A percentile compares a stretch with the other conserved stretches of the same genome.
Evolutionary conservation across 2,797 vertebrate species (phyloP).

Genomic region (Ispidina picta): DNA sequence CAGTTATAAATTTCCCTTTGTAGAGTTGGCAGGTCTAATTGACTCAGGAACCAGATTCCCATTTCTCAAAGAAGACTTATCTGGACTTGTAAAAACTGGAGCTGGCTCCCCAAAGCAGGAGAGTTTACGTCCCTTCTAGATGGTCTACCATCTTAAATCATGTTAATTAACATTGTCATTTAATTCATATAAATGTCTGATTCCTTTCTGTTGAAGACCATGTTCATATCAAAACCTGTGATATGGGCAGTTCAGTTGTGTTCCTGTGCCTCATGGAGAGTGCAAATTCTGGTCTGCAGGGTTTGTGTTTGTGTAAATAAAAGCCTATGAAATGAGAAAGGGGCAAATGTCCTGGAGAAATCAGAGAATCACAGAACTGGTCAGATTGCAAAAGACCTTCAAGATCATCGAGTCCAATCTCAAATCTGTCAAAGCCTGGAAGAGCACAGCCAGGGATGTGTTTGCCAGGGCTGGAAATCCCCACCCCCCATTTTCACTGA

Average conservation of each 20-base stretch:
- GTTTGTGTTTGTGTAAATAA: not conserved
- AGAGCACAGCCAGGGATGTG: not conserved
- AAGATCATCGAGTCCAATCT: too few relatives aligned
- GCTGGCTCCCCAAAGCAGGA: not conserved
- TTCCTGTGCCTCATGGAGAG: not conserved
- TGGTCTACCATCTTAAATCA: slow-evolving; percentile 6
- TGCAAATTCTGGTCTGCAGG: not conserved
- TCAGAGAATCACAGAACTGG: too few relatives aligned
- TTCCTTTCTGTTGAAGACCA: not conserved
- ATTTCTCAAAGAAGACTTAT: slow-evolving; percentile 50
- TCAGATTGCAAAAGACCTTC: too few relatives aligned
- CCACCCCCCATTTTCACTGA: not conserved
- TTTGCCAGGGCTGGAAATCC: not conserved
- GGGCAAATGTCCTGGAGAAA: not conserved
- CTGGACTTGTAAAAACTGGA: slow-evolving; percentile 25
- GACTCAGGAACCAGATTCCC: slow-evolving; percentile 43
- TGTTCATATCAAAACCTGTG: not conserved
- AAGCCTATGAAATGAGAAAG: not conserved
- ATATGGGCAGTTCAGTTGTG: not conserved
- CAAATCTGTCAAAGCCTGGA: not conserved
- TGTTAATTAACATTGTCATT: slow-evolving; percentile 12
- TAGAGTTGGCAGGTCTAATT: slow-evolving; percentile 38
- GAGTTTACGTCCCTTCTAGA: not conserved
- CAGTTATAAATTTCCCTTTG: slow-evolving; percentile 19
- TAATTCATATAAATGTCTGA: not conserved